These are phyloP conservation scores for Chrysemys picta DNA, from an alignment of 2,113 vertebrate genomes.

Conservation along the genomic window DNA sequence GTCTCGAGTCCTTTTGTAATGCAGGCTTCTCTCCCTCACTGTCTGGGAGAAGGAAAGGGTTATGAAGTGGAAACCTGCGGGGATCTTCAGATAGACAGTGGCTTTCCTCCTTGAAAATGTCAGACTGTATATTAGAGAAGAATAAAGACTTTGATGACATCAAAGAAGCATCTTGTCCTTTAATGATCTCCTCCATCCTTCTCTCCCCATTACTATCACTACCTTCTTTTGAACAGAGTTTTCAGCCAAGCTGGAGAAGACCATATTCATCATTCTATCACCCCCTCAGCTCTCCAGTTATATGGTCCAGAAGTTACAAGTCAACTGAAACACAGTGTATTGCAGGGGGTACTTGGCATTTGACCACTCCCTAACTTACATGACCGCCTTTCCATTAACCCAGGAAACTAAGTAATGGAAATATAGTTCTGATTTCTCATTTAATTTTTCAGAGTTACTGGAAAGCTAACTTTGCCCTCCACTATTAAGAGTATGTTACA, in stretches of 20 bases:
- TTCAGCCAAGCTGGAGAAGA: background rate
- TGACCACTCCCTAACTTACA: background rate
- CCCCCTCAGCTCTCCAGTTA: background rate
- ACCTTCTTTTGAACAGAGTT: background rate
- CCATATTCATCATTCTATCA: background rate
- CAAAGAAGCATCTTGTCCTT: background rate
- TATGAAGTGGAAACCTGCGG: background rate
- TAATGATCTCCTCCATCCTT: background rate
- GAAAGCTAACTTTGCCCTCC: background rate
- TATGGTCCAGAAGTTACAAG: background rate
- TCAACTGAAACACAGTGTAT: background rate
- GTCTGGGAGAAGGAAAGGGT: background rate
- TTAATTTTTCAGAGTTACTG: background rate
- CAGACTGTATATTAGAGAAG: background rate
- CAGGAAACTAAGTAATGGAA: background rate
- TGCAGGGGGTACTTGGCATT: background rate
- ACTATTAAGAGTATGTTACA: background rate
- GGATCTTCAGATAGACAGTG: background rate
- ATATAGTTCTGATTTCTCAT: background rate
- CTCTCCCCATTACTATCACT: background rate
- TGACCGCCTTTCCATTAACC: background rate
- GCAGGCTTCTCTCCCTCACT: background rate
- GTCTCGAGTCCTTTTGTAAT: background rate
- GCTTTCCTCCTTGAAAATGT: background rate
- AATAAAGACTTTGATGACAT: background rate